Conservation (phyloP, 23 tunicate genomes). For the Botrylloides violaceus region DNA sequence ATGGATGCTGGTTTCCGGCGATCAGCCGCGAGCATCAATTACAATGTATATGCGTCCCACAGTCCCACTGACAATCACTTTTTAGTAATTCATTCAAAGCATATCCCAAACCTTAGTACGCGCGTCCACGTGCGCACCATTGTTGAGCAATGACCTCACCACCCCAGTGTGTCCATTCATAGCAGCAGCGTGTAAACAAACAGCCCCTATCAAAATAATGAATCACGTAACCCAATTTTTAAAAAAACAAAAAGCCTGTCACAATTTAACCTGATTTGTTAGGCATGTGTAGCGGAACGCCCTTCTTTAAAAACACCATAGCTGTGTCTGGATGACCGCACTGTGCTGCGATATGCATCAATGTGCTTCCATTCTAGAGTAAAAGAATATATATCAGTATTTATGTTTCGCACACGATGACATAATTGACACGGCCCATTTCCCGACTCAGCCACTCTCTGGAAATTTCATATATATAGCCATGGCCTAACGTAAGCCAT, state of each 20-base stretch:
- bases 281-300: slow-evolving; percentile 87
- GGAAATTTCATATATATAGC: too few relatives aligned
- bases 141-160: slow-evolving; percentile 54
- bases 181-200: slow-evolving; percentile 85
- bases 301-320: slow-evolving; percentile 56
- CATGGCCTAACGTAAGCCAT: too few relatives aligned
- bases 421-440: too few relatives aligned
- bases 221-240: background rate
- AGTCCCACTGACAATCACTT: too few relatives aligned
- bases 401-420: too few relatives aligned
- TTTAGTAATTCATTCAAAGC: too few relatives aligned
- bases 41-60: too few relatives aligned
- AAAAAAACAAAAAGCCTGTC: background rate
- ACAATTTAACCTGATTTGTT: slow-evolving; percentile 89
- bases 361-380: slow-evolving; percentile 84
- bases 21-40: too few relatives aligned
- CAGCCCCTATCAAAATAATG: slow-evolving; percentile 46
- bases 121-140: slow-evolving; percentile 91
- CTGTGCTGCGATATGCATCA: slow-evolving; percentile 92
- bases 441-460: too few relatives aligned
- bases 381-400: background rate
- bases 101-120: slow-evolving; percentile 70
- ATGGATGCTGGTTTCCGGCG: too few relatives aligned
- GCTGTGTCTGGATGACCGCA: slow-evolving; percentile 86
- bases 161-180: slow-evolving; percentile 70